Conservation (phyloP, 1,140 invertebrate species). For the Dendroctonus ponderosae region DNA sequence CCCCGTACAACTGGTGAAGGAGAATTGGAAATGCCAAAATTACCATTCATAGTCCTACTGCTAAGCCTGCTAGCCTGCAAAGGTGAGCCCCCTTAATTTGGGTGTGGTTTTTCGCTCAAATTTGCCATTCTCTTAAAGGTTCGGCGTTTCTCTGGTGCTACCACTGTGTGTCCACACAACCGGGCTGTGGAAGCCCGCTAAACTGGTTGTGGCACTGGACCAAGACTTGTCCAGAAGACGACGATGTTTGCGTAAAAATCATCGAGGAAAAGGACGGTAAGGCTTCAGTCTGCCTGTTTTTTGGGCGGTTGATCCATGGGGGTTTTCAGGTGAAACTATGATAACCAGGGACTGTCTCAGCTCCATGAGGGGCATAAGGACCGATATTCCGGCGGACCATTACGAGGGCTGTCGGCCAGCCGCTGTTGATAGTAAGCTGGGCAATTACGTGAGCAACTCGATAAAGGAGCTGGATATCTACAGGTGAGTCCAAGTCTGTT, state of each 20-base stretch:
- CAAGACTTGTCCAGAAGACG: conserved; percentile 73
- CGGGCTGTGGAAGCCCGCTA: conserved; percentile 80
- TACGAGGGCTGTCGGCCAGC: conserved; percentile 86
- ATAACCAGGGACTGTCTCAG: conserved; percentile 87
- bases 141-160: conserved; percentile 71
- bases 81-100: too few species aligned
- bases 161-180: conserved; percentile 83
- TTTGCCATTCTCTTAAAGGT: too few species aligned
- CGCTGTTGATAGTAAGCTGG: conserved; percentile 74
- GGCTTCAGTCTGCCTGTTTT: neutral
- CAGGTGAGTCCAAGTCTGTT: conserved; percentile 55
- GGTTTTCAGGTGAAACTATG: conserved; percentile 67
- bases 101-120: too few species aligned
- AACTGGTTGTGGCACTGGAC: conserved; percentile 79
- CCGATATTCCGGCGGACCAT: conserved; percentile 87
- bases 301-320: neutral
- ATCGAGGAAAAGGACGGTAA: conserved; percentile 84
- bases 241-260: conserved; percentile 90
- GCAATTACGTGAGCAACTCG: conserved; percentile 83
- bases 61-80: too few species aligned
- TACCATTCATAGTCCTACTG: too few species aligned
- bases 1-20: too few species aligned
- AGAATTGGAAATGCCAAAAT: too few species aligned
- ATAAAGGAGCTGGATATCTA: conserved; percentile 84
- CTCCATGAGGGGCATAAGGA: conserved; percentile 69